Conservation (phyloP, 2,113 vertebrate genomes). For the Thalassoma bifasciatum region DNA sequence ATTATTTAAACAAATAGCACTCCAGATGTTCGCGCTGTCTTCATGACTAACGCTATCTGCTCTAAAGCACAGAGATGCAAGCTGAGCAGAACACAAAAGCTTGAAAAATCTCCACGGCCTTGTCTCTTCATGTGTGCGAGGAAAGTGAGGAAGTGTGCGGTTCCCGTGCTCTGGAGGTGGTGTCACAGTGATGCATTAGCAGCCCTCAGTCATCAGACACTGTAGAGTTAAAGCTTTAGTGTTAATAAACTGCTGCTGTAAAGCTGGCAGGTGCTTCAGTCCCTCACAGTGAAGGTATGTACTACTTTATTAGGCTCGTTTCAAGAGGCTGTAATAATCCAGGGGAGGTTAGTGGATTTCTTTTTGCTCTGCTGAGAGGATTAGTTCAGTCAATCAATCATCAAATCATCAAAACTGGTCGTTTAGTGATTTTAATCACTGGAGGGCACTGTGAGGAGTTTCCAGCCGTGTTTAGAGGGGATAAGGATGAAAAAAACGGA, state of each 20-base stretch:
- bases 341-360: neutral
- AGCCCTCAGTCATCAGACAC: slow-evolving; percentile 40
- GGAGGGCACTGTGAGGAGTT: no score
- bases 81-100: slow-evolving; percentile 34
- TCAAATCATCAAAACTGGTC: neutral
- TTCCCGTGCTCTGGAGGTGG: slow-evolving; percentile 24
- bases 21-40: slow-evolving; percentile 73
- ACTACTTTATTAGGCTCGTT: slow-evolving; percentile 5
- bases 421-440: no score
- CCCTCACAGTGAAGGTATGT: slow-evolving; percentile 9
- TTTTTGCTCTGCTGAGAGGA: neutral
- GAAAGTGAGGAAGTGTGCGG: neutral
- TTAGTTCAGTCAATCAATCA: neutral
- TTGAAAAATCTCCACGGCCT: slow-evolving; percentile 58
- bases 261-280: slow-evolving; percentile 17
- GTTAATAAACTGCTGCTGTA: slow-evolving; percentile 38
- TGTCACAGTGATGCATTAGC: slow-evolving; percentile 48
- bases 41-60: slow-evolving; percentile 66
- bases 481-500: no score
- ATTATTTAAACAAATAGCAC: slow-evolving; percentile 78
- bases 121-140: neutral
- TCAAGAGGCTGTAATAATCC: slow-evolving; percentile 2
- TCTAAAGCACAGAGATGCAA: slow-evolving; percentile 44
- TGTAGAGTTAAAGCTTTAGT: slow-evolving; percentile 37
- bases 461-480: no score